These are phyloP conservation scores for Callinectes sapidus DNA, from an alignment of 2,888 invertebrate genomes.

Conservation along the genomic window DNA sequence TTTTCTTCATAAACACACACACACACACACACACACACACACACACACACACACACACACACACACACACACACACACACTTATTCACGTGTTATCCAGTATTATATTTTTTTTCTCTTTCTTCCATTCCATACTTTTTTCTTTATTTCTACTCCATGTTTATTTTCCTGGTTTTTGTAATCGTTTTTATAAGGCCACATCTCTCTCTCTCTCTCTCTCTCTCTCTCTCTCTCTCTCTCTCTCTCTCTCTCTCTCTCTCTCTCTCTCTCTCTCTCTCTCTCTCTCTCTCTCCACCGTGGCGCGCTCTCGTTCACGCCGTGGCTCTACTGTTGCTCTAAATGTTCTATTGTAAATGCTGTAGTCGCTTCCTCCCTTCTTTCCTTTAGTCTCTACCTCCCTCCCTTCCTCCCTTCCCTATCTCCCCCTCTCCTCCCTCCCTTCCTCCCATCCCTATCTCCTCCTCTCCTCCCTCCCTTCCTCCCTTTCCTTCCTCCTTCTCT, in stretches of 20 bases:
- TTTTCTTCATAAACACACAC: not conserved
- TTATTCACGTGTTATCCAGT: no score
- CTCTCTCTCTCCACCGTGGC: not conserved
- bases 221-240: conserved; percentile 1
- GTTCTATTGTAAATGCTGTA: not conserved
- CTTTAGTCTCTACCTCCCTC: not conserved
- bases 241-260: conserved; percentile 1
- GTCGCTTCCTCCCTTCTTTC: not conserved
- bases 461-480: no score
- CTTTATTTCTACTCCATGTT: no score
- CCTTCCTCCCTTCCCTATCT: not conserved
- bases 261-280: not conserved
- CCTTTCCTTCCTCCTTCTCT: no score
- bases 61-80: conserved; percentile 27
- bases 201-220: not conserved
- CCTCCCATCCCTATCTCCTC: not conserved
- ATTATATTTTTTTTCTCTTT: no score
- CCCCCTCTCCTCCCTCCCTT: not conserved
- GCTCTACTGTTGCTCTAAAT: not conserved
- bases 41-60: conserved; percentile 31
- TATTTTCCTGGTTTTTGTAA: no score
- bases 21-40: conserved; percentile 23
- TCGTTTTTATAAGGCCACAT: not conserved
- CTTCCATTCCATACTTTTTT: no score
- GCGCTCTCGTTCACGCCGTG: not conserved